These are phyloP conservation scores for Atta cephalotes DNA, from an alignment of 1,140 invertebrate species.

Conservation along the genomic window DNA sequence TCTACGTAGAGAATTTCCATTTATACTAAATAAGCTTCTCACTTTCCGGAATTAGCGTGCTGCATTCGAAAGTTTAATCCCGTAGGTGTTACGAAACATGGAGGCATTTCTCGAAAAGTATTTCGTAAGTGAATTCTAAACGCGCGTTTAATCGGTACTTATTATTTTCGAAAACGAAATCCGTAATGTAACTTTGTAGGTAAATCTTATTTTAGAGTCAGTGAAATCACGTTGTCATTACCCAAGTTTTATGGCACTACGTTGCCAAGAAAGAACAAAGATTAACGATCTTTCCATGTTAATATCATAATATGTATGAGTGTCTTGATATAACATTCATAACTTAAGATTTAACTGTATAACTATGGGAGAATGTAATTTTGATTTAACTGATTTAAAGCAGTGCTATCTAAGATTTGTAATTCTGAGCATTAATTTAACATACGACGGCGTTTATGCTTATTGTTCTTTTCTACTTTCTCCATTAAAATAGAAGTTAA, in stretches of 20 bases:
- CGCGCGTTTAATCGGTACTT: slow-evolving; percentile 60
- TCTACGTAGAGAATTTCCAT: slow-evolving; percentile 55
- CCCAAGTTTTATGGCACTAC: neutral
- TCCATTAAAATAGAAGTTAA: too few species aligned
- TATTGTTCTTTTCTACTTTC: too few species aligned
- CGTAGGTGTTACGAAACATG: slow-evolving; percentile 35
- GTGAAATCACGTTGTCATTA: neutral
- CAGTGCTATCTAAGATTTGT: too few species aligned
- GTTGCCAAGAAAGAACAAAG: neutral
- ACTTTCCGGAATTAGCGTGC: slow-evolving; percentile 66
- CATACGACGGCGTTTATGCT: too few species aligned
- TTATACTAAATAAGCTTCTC: slow-evolving; percentile 55
- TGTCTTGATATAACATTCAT: slow-evolving; percentile 4
- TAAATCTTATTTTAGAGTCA: slow-evolving; percentile 27
- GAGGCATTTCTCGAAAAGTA: slow-evolving; percentile 27
- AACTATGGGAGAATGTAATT: neutral
- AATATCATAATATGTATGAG: neutral
- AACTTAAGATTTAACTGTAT: neutral
- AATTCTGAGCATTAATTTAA: too few species aligned
- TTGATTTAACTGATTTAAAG: neutral
- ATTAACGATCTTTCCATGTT: neutral
- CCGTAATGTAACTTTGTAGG: slow-evolving; percentile 11
- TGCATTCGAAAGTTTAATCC: slow-evolving; percentile 66
- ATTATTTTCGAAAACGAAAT: slow-evolving; percentile 55
- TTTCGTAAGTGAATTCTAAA: slow-evolving; percentile 65